These are phyloP conservation scores for Parochlus steinenii DNA, from an alignment of 2,888 invertebrate genomes.

Conservation along the genomic window DNA sequence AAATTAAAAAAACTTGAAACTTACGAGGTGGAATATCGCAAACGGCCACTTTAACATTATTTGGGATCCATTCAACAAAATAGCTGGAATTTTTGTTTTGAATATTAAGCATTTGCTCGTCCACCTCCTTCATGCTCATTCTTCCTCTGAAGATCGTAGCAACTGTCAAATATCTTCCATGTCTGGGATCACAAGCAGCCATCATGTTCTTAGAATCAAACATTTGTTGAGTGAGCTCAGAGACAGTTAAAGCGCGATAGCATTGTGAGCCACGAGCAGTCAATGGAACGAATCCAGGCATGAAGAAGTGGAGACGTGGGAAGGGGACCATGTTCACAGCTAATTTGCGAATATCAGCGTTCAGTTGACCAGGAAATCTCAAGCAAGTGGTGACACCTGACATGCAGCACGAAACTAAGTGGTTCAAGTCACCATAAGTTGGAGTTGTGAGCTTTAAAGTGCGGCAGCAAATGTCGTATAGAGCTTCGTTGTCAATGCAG, in stretches of 20 bases:
- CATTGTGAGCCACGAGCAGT: conserved; percentile 81
- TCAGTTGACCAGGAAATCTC: conserved; percentile 84
- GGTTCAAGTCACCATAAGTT: conserved; percentile 85
- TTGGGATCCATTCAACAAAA: conserved; percentile 87
- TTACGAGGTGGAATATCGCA: conserved; percentile 83
- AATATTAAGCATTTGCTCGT: conserved; percentile 88
- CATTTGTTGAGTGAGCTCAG: conserved; percentile 82
- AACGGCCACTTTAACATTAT: conserved; percentile 85
- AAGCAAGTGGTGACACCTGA: conserved; percentile 72
- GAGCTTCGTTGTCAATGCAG: conserved; percentile 84
- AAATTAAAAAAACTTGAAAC: too few relatives aligned
- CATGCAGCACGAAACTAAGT: conserved; percentile 69
- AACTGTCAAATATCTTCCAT: conserved; percentile 80
- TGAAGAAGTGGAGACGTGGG: conserved; percentile 90
- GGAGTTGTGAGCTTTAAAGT: conserved; percentile 77
- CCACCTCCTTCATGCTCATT: conserved; percentile 87
- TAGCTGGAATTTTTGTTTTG: conserved; percentile 87
- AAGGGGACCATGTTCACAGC: conserved; percentile 97
- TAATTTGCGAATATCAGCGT: conserved; percentile 80
- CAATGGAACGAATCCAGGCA: conserved; percentile 90
- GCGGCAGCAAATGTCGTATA: conserved; percentile 84
- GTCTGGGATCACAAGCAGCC: conserved; percentile 87
- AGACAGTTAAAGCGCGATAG: conserved; percentile 78
- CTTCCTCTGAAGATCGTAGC: conserved; percentile 82
- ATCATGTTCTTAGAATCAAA: conserved; percentile 96